Evolutionary conservation across 2,113 vertebrate species (phyloP).

Genomic region (Fulmarus glacialis): DNA sequence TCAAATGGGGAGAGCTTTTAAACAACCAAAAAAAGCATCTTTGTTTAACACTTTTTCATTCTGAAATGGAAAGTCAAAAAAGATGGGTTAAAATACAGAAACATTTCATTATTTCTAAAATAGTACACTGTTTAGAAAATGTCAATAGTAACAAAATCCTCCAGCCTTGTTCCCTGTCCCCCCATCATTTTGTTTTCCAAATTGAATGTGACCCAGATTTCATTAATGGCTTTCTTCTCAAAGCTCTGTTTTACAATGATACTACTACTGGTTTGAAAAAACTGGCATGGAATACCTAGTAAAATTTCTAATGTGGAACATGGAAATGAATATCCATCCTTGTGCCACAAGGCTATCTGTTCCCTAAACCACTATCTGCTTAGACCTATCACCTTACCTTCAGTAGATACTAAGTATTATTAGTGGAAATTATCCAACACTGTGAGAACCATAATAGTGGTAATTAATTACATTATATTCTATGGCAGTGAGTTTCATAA

Average conservation of each 20-base stretch:
- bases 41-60: neutral
- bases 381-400: neutral
- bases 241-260: neutral
- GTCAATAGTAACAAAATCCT: neutral
- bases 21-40: neutral
- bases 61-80: neutral
- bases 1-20: neutral
- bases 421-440: neutral
- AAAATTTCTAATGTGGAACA: neutral
- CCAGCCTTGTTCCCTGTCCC: neutral
- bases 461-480: neutral
- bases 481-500: neutral
- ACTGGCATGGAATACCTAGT: neutral
- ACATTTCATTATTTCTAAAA: neutral
- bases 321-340: neutral
- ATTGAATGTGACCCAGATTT: neutral
- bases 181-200: neutral
- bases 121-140: neutral
- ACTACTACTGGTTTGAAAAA: neutral
- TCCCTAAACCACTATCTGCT: neutral
- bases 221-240: neutral
- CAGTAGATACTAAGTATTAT: neutral
- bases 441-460: neutral
- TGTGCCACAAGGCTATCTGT: neutral
- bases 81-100: neutral